phyloP scores from a whole-genome alignment of 2,113 vertebrate species.

The Lynx canadensis region DNA sequence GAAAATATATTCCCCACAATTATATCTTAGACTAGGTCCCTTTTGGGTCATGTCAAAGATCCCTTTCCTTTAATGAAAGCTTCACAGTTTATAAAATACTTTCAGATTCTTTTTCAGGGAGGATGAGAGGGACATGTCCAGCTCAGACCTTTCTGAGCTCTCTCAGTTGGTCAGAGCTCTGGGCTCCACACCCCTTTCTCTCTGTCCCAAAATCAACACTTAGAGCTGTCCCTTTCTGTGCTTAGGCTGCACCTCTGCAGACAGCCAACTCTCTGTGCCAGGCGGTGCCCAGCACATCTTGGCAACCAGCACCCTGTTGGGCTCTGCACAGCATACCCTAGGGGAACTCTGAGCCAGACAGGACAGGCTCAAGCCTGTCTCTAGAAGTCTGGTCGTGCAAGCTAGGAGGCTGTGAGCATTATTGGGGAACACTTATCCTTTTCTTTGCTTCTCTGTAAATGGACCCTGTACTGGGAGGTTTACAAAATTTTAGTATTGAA shows the following conservation, averaged over 20 bases:
- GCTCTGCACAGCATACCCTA: neutral
- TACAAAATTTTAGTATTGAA: neutral
- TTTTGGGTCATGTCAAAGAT: neutral
- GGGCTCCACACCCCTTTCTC: neutral
- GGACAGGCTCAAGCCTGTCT: neutral
- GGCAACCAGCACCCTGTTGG: rapidly evolving
- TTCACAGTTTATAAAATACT: neutral
- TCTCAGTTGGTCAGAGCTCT: neutral
- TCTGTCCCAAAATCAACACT: neutral
- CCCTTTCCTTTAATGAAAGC: neutral
- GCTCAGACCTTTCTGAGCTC: neutral
- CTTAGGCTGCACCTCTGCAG: neutral
- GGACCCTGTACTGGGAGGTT: no score
- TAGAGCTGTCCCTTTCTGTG: neutral
- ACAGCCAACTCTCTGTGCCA: neutral
- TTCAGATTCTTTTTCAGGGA: neutral
- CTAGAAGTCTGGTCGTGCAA: neutral
- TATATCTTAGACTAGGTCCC: neutral
- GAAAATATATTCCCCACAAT: neutral
- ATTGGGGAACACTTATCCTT: rapidly evolving
- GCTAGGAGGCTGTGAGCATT: neutral
- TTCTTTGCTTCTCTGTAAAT: neutral
- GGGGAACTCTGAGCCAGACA: neutral
- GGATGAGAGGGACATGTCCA: neutral
- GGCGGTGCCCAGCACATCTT: neutral